Conservation (phyloP, 2,888 invertebrate species). For the Doris montereyensis region DNA sequence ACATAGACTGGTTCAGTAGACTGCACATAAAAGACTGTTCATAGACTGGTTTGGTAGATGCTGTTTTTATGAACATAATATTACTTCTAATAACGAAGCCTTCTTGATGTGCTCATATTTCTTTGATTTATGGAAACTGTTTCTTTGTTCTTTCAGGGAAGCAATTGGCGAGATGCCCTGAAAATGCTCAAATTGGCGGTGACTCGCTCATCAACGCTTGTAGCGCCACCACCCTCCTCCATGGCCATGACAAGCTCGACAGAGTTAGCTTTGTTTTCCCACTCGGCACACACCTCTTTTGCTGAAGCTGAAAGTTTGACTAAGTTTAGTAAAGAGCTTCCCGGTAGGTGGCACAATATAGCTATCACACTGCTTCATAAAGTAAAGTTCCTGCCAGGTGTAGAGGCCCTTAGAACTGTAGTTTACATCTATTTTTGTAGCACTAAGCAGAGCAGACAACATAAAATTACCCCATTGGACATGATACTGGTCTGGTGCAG, state of each 20-base stretch:
- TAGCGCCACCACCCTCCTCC: slow-evolving; percentile 63
- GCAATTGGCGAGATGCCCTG: slow-evolving; percentile 95
- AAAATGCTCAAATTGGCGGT: slow-evolving; percentile 97
- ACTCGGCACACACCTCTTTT: slow-evolving; percentile 78
- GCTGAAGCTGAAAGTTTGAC: slow-evolving; percentile 84
- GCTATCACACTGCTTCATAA: too few relatives aligned
- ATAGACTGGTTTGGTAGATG: too few relatives aligned
- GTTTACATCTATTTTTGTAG: too few relatives aligned
- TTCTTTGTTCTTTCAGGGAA: slow-evolving; percentile 76
- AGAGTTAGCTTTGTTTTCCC: slow-evolving; percentile 52
- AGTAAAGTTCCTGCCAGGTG: too few relatives aligned
- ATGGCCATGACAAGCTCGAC: slow-evolving; percentile 63
- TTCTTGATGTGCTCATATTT: too few relatives aligned
- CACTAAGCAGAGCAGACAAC: too few relatives aligned
- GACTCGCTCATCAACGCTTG: slow-evolving; percentile 90
- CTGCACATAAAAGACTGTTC: too few relatives aligned
- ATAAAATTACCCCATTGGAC: too few relatives aligned
- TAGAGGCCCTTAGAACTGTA: too few relatives aligned
- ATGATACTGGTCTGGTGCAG: too few relatives aligned
- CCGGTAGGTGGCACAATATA: slow-evolving; percentile 64
- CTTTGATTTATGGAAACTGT: background rate
- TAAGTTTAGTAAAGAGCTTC: slow-evolving; percentile 86
- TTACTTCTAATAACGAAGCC: too few relatives aligned
- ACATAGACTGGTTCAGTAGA: too few relatives aligned
- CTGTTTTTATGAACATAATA: background rate